These are phyloP conservation scores for Neocrepidodera transversa DNA, from an alignment of 2,888 invertebrate genomes.

Conservation along the genomic window DNA sequence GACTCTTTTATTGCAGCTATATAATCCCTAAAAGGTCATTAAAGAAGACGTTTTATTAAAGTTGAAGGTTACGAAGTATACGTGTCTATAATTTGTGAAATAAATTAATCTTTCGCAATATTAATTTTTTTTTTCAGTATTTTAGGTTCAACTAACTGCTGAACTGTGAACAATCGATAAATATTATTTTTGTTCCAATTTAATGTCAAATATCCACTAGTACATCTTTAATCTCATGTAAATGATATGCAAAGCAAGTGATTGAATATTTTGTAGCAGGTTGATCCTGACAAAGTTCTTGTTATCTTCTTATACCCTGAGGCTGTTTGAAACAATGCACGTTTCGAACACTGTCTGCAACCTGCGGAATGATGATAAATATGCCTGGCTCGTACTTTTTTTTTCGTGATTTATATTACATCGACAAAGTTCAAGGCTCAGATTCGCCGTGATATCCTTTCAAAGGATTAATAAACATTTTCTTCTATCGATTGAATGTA, in stretches of 20 bases:
- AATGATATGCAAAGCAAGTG: no score
- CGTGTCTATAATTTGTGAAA: no score
- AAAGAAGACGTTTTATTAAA: not conserved
- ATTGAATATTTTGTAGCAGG: slow-evolving; percentile 12
- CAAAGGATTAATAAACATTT: slow-evolving; percentile 19
- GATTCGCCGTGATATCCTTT: slow-evolving; percentile 29
- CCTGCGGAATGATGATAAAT: slow-evolving; percentile 29
- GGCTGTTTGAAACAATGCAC: slow-evolving; percentile 30
- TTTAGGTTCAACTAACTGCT: no score
- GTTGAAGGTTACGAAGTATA: not conserved
- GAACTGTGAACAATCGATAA: no score
- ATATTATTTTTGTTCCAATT: no score
- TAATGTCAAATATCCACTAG: no score
- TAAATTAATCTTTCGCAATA: no score
- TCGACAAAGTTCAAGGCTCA: slow-evolving; percentile 35
- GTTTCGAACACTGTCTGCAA: slow-evolving; percentile 24
- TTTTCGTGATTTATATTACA: slow-evolving; percentile 34
- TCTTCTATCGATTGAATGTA: not conserved
- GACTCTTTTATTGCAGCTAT: not conserved
- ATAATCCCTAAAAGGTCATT: not conserved
- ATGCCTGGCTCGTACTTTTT: slow-evolving; percentile 24
- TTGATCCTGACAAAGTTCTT: slow-evolving; percentile 12
- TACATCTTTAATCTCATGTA: no score
- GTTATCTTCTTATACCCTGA: slow-evolving; percentile 8
- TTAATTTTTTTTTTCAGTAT: no score